Evolutionary conservation across 1,140 invertebrate species (phyloP).

Genomic region (Muscidifurax raptorellus): DNA sequence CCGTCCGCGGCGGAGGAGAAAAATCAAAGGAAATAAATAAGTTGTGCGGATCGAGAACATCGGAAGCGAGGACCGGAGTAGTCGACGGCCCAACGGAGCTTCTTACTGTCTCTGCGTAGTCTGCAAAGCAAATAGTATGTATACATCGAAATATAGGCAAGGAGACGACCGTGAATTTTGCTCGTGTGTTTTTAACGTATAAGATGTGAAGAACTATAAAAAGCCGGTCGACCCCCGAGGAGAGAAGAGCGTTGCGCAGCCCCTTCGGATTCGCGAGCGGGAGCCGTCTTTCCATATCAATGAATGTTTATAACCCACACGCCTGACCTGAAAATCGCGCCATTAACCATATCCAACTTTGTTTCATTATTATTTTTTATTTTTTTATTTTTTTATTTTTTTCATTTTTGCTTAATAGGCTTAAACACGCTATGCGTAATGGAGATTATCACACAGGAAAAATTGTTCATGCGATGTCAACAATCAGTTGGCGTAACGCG

Average conservation of each 20-base stretch:
- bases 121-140: background rate
- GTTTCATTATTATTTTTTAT: slow-evolving; percentile 28
- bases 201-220: background rate
- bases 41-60: background rate
- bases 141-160: background rate
- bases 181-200: background rate
- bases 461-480: slow-evolving; percentile 72
- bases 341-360: slow-evolving; percentile 53
- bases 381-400: slow-evolving; percentile 4
- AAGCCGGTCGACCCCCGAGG: background rate
- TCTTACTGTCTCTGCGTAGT: slow-evolving; percentile 28
- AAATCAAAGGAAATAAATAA: background rate
- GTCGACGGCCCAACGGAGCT: slow-evolving; percentile 62
- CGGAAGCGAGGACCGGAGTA: slow-evolving; percentile 63
- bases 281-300: slow-evolving; percentile 1
- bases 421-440: slow-evolving; percentile 67
- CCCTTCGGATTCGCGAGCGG: background rate
- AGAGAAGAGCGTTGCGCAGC: background rate
- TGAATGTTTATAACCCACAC: slow-evolving; percentile 10
- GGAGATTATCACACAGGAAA: slow-evolving; percentile 74
- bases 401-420: slow-evolving; percentile 55
- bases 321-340: slow-evolving; percentile 45
- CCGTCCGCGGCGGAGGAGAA: background rate
- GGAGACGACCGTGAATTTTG: background rate
- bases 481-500: slow-evolving; percentile 69